Percentiles rank a stretch among this genome's conserved stretches.
phyloP scores from a whole-genome alignment of 2,113 vertebrate species.

The Jacana jacana region DNA sequence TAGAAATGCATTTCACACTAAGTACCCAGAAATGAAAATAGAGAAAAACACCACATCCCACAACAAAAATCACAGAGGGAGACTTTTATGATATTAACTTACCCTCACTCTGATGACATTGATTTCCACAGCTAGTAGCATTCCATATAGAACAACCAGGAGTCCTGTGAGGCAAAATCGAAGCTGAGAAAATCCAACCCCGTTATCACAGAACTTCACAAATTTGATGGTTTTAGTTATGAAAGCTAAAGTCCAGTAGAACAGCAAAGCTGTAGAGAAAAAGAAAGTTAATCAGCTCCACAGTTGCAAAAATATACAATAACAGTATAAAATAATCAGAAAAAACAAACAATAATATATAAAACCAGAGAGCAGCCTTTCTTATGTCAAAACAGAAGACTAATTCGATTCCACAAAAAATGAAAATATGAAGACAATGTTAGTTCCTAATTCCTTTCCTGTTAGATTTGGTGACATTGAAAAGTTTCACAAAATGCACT shows the following conservation, averaged over 20 bases:
- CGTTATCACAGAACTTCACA: conserved; percentile 93
- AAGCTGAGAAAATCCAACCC: conserved; percentile 89
- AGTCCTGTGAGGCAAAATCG: conserved; percentile 97
- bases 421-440: neutral
- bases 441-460: neutral
- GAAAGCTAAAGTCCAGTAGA: conserved; percentile 96
- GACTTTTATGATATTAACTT: conserved; percentile 74
- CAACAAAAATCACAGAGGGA: neutral
- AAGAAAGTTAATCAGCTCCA: neutral
- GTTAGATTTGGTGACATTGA: neutral
- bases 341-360: neutral
- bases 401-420: neutral
- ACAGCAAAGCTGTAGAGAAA: conserved; percentile 81
- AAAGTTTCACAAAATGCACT: neutral
- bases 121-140: conserved; percentile 91
- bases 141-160: conserved; percentile 88
- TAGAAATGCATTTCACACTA: neutral
- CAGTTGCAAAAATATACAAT: neutral
- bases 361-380: neutral
- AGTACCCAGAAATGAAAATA: neutral
- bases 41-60: neutral
- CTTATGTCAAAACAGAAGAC: neutral
- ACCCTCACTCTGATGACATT: conserved; percentile 96
- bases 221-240: conserved; percentile 97
- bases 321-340: neutral